phyloP scores from a whole-genome alignment of 1,140 invertebrate genomes.

The Meloidogyne chitwoodi region DNA sequence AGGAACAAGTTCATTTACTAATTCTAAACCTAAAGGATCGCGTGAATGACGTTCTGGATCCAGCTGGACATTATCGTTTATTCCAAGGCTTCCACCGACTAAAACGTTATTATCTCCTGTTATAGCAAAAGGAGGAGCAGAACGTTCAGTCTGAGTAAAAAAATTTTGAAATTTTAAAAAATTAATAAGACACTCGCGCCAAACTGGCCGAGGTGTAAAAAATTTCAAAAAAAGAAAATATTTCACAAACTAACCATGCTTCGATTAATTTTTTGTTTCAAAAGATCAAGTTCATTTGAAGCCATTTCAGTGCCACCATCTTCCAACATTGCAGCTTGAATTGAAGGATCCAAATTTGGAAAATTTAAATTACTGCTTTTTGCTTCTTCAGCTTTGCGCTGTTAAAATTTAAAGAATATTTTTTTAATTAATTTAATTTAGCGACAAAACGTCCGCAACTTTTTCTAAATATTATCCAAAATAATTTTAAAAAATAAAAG shows the following conservation, averaged over 20 bases:
- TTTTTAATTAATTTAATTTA: too few species aligned
- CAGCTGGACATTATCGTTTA: not conserved
- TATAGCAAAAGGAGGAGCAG: not conserved
- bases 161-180: not conserved
- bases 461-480: too few species aligned
- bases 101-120: not conserved
- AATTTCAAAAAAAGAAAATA: too few species aligned
- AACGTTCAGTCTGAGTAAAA: not conserved
- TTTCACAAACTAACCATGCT: not conserved
- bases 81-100: not conserved
- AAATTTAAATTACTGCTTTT: not conserved
- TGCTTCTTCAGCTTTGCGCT: not conserved
- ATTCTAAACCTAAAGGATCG: not conserved
- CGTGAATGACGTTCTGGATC: not conserved
- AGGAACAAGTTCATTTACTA: not conserved
- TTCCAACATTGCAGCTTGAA: not conserved
- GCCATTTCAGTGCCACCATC: not conserved
- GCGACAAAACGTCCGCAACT: too few species aligned
- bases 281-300: not conserved
- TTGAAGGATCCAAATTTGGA: conserved; percentile 10
- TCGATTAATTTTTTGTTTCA: not conserved
- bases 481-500: too few species aligned
- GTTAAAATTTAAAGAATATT: not conserved
- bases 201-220: too few species aligned
- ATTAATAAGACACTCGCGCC: too few species aligned